These are phyloP conservation scores for Syngnathus floridae DNA, from an alignment of 2,113 vertebrate species.

Conservation along the genomic window DNA sequence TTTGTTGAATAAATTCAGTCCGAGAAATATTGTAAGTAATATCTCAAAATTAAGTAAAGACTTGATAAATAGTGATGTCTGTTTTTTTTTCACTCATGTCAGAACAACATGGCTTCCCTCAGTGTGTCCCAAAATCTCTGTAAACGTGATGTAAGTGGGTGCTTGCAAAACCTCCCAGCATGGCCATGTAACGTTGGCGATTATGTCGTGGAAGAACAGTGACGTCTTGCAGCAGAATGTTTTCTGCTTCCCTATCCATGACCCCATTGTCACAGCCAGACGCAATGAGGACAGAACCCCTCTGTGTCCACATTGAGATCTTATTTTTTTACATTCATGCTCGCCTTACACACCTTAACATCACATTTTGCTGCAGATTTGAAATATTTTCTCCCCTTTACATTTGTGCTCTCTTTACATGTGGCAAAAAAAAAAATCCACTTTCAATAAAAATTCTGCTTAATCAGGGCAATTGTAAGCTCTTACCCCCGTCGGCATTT, in stretches of 20 bases:
- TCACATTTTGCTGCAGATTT: slow-evolving; percentile 26
- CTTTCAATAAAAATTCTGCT: slow-evolving; percentile 2
- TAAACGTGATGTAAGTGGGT: slow-evolving; percentile 10
- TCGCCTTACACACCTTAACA: slow-evolving; percentile 1
- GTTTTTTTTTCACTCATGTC: background rate
- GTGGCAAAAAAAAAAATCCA: background rate
- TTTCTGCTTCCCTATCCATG: slow-evolving; percentile 25
- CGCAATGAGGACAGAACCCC: slow-evolving; percentile 40
- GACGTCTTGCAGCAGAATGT: slow-evolving; percentile 16
- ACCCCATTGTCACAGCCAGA: slow-evolving; percentile 46
- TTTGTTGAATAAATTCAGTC: background rate
- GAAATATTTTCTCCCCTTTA: background rate
- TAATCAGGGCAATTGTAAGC: slow-evolving; percentile 24
- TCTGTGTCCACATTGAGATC: slow-evolving; percentile 45
- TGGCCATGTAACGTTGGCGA: slow-evolving; percentile 3
- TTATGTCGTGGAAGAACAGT: background rate
- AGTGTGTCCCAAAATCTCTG: background rate
- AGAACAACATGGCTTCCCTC: background rate
- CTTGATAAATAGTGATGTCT: background rate
- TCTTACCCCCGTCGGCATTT: slow-evolving; percentile 56
- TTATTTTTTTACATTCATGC: slow-evolving; percentile 20
- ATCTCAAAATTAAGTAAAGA: background rate
- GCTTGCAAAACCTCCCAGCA: slow-evolving; percentile 14
- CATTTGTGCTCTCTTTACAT: background rate
- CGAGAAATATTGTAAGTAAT: background rate